Base-by-base conservation (phyloP, 2,113 vertebrate genomes). In the Phrynosoma platyrhinos region DNA sequence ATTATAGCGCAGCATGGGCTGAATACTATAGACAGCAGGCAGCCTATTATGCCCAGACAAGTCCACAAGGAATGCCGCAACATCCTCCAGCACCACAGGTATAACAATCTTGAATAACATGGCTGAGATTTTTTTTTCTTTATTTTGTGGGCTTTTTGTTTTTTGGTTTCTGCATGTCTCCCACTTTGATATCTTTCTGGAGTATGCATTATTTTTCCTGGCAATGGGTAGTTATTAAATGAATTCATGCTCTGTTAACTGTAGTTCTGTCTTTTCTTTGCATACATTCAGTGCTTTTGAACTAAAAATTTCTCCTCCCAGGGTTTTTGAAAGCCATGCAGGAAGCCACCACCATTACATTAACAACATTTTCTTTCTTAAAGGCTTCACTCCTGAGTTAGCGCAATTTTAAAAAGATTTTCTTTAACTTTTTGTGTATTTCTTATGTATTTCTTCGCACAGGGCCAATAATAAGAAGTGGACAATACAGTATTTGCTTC, bases 391-490 rank as follows among this genome's bases (percentile, higher is more conserved):
- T 97, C 97, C 97, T 97, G 96, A 97, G 96, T 96, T 97, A 96
- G 96, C 97, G 97, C 94, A 47, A 94, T 97, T 96, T 97, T 96
- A 97, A 96, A 97, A 97, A 97, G 96, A 97, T 98, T 98, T 98
- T 98, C 97, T 98, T 99, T 99, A 99, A 99, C 98, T 97, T 98
- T 98, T 98, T 98, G 98, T 98, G 97, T 99, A 99, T 99, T 96
- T 99, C 98, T 98, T 99, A 99, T 99, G 98, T 99, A 99, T 99
- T 98, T 99, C 98, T 98, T 98, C 98, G 98, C 98, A 98, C 99
- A 99, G 99, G 99, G 98, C 98, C 99, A 99, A 99, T 99, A 99
- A 99, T 99, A 98, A 98, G 99, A 99, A 99, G 99, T 98, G 99
- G 99, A 99, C 98, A 99, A 97, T 98, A 99, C 98, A 99, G 98